Evolutionary conservation across 2,113 vertebrate genomes (phyloP).

Genomic region (Saccopteryx leptura): DNA sequence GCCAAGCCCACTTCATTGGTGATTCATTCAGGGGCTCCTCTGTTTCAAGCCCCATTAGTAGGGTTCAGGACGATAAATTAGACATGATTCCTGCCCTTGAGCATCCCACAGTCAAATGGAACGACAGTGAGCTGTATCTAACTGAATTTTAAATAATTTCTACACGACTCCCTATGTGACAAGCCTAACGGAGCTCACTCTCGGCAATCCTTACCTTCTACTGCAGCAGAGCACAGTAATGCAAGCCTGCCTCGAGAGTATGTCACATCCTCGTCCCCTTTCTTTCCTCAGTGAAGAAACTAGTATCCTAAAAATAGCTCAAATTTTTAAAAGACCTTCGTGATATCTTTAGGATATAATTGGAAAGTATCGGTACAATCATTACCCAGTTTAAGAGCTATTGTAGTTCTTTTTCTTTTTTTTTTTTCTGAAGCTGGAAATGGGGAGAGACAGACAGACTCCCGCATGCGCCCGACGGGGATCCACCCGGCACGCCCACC

Average conservation of each 20-base stretch:
- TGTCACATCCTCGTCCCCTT: slow-evolving; percentile 45
- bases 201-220: neutral
- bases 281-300: slow-evolving; percentile 67
- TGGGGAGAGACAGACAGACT: no score
- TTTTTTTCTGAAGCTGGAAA: no score
- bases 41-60: neutral
- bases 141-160: neutral
- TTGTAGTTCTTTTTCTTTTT: slow-evolving; percentile 15
- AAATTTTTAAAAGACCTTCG: slow-evolving; percentile 67
- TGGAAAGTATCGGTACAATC: slow-evolving; percentile 57
- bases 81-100: neutral
- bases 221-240: neutral
- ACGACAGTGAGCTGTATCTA: neutral
- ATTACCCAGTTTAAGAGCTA: slow-evolving; percentile 43
- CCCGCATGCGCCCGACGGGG: no score
- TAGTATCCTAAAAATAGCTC: slow-evolving; percentile 66
- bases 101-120: neutral
- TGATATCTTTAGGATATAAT: slow-evolving; percentile 67
- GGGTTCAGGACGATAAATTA: neutral
- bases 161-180: neutral
- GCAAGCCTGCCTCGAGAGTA: neutral
- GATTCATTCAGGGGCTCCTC: neutral
- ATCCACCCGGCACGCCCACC: no score
- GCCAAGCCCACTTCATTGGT: neutral
- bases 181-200: neutral